Base-by-base conservation (phyloP, 2,888 invertebrate species). In the Aphrophora alni region DNA sequence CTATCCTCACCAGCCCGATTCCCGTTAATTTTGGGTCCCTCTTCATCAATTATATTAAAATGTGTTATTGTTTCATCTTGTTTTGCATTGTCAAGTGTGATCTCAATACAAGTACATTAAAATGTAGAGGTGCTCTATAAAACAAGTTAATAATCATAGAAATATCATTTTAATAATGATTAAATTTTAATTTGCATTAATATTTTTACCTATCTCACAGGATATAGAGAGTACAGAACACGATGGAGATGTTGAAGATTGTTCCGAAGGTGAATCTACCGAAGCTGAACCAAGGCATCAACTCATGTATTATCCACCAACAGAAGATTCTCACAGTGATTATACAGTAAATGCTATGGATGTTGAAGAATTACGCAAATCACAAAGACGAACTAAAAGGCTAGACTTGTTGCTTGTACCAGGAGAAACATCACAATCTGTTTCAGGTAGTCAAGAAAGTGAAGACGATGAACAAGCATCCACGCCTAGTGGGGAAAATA, bases 321-420 rank as follows among this genome's bases (percentile, higher is more conserved):
- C 92, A 59, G 92, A 92, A 79, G 91, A 92, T 81, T 91, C 90
- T 68, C 28, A 86, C 85, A 95, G 94, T 81, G 95, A 95, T 86
- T 97, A 95, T 87, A 95, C 95, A 86, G 95, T 97, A 68, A 96
- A 95, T 87, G 96, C 96, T 78, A 95, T 96, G 92, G 95, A 96
- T 86, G 95, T 93, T 0, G 95, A 95, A 51, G 96, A 96, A 86
- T 88, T 96, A 81, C 90, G 96, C 0, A 94, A 94, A 88, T 95
- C 94, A 0, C 91, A 94, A 86, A 89, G 95, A 0, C 91, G 93
- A 38, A 90, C 92, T 87, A 92, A 93, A 71, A 92, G 92, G 70
- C 87, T 89, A 0, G 88, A 90, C 0, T 86, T 87, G 24, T 86
- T 90, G 3, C 80, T 85, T 74, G 83, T 82, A 25, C 80, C 83